These are phyloP conservation scores for Micropoecilia bifurca DNA, from an alignment of 2,797 vertebrate species.

Conservation along the genomic window DNA sequence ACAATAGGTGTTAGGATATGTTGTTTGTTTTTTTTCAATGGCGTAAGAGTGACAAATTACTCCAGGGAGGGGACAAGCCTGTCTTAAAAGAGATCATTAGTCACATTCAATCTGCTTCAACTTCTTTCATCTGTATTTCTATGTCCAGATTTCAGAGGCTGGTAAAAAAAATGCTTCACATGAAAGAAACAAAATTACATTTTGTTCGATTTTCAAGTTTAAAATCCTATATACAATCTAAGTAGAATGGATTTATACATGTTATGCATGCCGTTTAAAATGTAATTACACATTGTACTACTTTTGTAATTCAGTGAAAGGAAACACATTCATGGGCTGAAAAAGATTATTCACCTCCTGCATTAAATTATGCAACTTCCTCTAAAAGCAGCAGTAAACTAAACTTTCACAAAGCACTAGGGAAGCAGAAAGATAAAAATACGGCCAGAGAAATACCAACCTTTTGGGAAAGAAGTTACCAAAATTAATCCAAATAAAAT, in stretches of 20 bases:
- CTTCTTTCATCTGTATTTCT: conserved; percentile 2
- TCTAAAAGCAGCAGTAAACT: conserved; percentile 67
- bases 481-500: conserved; percentile 97
- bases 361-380: conserved; percentile 33
- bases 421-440: conserved; percentile 89
- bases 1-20: background rate
- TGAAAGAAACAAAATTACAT: background rate
- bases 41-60: background rate
- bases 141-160: conserved; percentile 26
- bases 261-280: conserved; percentile 26
- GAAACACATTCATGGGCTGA: background rate
- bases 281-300: conserved; percentile 7
- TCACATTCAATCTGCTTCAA: background rate
- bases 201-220: background rate
- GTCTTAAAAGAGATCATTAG: background rate
- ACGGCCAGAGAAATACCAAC: conserved; percentile 99
- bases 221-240: conserved; percentile 8
- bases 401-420: conserved; percentile 83
- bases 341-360: conserved; percentile 21
- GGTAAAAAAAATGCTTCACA: conserved; percentile 23
- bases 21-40: background rate
- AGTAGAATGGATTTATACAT: conserved; percentile 17
- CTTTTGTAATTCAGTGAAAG: background rate
- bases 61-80: conserved; percentile 12
- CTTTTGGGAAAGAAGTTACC: conserved; percentile 99